Base-by-base conservation (phyloP, 37 sponge, comb jelly and placozoan species). In the Hexactinellida sp. region DNA sequence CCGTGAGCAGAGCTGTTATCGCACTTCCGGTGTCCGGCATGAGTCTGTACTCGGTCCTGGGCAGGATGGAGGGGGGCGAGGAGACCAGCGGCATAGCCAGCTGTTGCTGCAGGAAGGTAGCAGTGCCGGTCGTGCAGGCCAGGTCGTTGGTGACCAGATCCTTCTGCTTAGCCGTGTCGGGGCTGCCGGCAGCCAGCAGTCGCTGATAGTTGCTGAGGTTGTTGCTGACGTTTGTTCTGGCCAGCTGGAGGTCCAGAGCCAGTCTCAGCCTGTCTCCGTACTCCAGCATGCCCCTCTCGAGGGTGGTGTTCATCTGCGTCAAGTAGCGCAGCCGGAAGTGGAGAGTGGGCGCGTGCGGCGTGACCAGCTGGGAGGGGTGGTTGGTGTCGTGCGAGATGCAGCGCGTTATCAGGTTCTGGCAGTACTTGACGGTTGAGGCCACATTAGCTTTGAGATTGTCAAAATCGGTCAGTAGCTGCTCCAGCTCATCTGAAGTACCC, bases 101-200 rank as follows among this genome's bases (percentile, higher is more conserved):
- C 76, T 63, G 76, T n/a, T 63, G 76, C 76, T 63, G 76, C 3
- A 63, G 34, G 76, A 63, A 63, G 32, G 76, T 63, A 63, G 76
- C 76, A 32, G 21, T 63, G 3, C 76, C 76, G 13, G 30, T 63
- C 25, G 76, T 63, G 13, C 76, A 63, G 5, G 76, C 76, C 13
- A 63, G 76, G 28, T 63, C 76, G 76, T 63, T 63, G 34, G 76
- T 63, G 25, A 63, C 76, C 76, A 63, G 76, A 32, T n/a, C 76
- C 34, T 63, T 63, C 34, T 63, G 76, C 34, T 63, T 63, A 63
- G 28, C 30, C 34, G 76, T 23, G 3, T 63, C 76, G 25, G 34
- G 32, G 13, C 76, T 63, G 34, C 28, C 76, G 13, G 76, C 30
- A n/a, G 76, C 76, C 34, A 63, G 3, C 19, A 63, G 76, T 25